These are phyloP conservation scores for Cyprinodon tularosa DNA, from an alignment of 2,113 vertebrate genomes.

Conservation along the genomic window DNA sequence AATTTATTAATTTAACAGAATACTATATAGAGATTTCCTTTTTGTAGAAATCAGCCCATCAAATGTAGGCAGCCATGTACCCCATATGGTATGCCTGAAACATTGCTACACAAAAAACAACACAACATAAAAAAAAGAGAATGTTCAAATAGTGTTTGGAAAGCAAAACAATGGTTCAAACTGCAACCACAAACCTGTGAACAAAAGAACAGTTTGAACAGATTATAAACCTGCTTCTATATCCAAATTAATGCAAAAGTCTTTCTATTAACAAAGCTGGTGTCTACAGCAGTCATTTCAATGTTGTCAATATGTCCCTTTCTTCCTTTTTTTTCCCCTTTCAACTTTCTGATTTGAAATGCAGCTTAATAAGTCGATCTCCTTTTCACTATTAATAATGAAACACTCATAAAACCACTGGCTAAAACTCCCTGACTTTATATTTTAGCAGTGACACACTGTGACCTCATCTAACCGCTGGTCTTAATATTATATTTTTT, in stretches of 20 bases:
- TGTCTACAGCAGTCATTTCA: conserved; percentile 7
- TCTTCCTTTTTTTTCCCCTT: conserved; percentile 37
- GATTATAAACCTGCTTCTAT: conserved; percentile 23
- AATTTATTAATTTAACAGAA: too few relatives aligned
- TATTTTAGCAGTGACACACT: conserved; percentile 67
- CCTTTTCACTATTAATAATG: conserved; percentile 74
- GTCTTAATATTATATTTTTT: conserved; percentile 75
- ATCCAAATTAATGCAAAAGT: conserved; percentile 32
- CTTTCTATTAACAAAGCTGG: conserved; percentile 17
- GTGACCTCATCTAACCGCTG: conserved; percentile 67
- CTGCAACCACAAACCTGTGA: not conserved
- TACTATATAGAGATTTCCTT: too few relatives aligned
- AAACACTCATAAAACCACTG: conserved; percentile 72
- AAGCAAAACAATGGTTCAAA: not conserved
- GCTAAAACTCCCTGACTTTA: conserved; percentile 69
- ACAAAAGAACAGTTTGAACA: not conserved
- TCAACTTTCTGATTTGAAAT: conserved; percentile 67
- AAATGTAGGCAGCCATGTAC: too few relatives aligned
- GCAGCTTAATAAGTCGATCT: conserved; percentile 68
- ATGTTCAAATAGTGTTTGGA: not conserved
- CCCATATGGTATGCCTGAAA: too few relatives aligned
- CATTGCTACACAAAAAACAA: too few relatives aligned
- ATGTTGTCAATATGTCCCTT: conserved; percentile 46
- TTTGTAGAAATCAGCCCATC: too few relatives aligned
- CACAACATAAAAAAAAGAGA: too few relatives aligned